These are phyloP conservation scores for Smutsia temminckii DNA, from an alignment of 2,797 vertebrate genomes.

Conservation along the genomic window DNA sequence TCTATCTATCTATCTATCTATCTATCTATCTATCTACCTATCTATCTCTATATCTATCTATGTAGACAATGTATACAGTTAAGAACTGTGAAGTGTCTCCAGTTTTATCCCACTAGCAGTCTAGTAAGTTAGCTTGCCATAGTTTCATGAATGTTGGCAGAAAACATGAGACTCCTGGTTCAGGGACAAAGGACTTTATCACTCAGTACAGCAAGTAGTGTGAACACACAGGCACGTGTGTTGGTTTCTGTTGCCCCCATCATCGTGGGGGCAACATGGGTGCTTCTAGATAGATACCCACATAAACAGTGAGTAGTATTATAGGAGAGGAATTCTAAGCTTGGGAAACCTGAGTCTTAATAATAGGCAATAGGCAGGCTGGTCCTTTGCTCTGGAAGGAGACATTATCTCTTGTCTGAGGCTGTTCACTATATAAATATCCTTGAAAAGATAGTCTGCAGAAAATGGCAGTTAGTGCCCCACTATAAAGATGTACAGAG, in stretches of 20 bases:
- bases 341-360: neutral
- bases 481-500: neutral
- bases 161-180: neutral
- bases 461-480: neutral
- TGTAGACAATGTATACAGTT: neutral
- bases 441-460: neutral
- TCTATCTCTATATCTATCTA: neutral
- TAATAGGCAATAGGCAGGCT: neutral
- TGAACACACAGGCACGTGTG: neutral
- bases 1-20: neutral
- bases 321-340: neutral
- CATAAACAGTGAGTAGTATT: neutral
- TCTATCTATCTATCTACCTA: neutral
- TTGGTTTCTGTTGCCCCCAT: neutral
- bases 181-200: neutral
- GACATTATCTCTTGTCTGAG: neutral
- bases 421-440: neutral
- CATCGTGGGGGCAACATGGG: neutral
- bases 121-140: neutral
- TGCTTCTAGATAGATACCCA: neutral
- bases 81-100: neutral
- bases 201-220: neutral
- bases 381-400: neutral
- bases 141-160: neutral
- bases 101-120: neutral